These are phyloP conservation scores for Triplophysa rosa DNA, from an alignment of 2,113 vertebrate species.

Conservation along the genomic window DNA sequence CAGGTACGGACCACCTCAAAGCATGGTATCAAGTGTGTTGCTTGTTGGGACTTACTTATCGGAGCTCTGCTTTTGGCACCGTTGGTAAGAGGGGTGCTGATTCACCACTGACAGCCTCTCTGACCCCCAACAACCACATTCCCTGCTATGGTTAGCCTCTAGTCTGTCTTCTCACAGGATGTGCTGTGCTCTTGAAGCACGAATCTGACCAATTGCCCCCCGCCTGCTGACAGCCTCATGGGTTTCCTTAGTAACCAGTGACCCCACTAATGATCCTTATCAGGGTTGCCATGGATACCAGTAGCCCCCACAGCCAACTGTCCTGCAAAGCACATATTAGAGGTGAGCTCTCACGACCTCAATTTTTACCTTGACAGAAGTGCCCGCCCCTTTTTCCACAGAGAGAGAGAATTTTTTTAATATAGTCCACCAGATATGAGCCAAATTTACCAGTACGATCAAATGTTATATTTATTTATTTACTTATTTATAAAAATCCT, in stretches of 20 bases:
- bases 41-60: conserved; percentile 17
- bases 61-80: conserved; percentile 17
- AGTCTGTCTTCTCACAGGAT: conserved; percentile 25
- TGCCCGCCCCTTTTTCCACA: conserved; percentile 1
- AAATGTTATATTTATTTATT: background rate
- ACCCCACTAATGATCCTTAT: conserved; percentile 59
- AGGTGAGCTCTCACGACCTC: conserved; percentile 53
- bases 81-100: conserved; percentile 4
- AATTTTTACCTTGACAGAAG: conserved; percentile 25
- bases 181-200: conserved; percentile 31
- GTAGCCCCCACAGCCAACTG: conserved; percentile 48
- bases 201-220: conserved; percentile 35
- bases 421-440: conserved; percentile 1
- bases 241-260: conserved; percentile 50
- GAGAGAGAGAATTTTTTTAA: background rate
- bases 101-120: conserved; percentile 20
- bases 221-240: conserved; percentile 38
- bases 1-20: conserved; percentile 51
- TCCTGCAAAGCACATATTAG: conserved; percentile 50
- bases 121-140: conserved; percentile 26
- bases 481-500: background rate
- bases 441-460: background rate
- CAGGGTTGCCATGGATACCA: conserved; percentile 56
- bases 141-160: conserved; percentile 19
- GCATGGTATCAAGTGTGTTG: conserved; percentile 29